These are phyloP conservation scores for Suricata suricatta DNA, from an alignment of 2,113 vertebrate genomes.

Conservation along the genomic window DNA sequence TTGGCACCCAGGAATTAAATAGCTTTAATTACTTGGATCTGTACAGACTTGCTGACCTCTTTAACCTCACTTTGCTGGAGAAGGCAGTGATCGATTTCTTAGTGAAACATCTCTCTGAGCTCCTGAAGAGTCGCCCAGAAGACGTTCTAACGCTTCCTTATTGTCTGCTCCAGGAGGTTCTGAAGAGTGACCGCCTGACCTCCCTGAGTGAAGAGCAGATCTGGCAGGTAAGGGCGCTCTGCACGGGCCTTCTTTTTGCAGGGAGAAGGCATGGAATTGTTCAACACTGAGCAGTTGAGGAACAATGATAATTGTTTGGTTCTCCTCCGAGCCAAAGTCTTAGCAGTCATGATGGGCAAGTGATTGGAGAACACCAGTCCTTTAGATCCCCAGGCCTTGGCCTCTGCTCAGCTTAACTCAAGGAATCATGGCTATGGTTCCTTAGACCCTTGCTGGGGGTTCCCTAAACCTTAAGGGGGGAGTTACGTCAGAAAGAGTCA, in stretches of 20 bases:
- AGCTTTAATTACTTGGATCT: slow-evolving; percentile 98
- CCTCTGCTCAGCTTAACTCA: neutral
- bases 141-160: slow-evolving; percentile 94
- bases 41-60: slow-evolving; percentile 97
- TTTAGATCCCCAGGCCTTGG: neutral
- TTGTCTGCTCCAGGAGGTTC: slow-evolving; percentile 94
- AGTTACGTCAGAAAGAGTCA: neutral
- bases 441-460: neutral
- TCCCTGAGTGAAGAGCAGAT: slow-evolving; percentile 97
- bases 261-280: neutral
- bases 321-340: neutral
- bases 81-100: slow-evolving; percentile 96
- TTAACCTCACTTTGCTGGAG: slow-evolving; percentile 96
- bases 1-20: slow-evolving; percentile 92
- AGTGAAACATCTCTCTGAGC: slow-evolving; percentile 96
- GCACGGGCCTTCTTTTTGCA: neutral
- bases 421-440: neutral
- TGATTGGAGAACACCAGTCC: neutral
- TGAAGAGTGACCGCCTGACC: slow-evolving; percentile 97
- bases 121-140: slow-evolving; percentile 92
- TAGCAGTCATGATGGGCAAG: neutral
- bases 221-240: slow-evolving; percentile 92
- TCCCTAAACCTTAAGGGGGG: neutral
- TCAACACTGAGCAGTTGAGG: slow-evolving; percentile 31
- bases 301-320: slow-evolving; percentile 3